A percentile compares a stretch with the other conserved stretches of the same genome.
These are phyloP conservation scores for Stenolophus ochropezus DNA, from an alignment of 2,888 invertebrate genomes.

Conservation along the genomic window DNA sequence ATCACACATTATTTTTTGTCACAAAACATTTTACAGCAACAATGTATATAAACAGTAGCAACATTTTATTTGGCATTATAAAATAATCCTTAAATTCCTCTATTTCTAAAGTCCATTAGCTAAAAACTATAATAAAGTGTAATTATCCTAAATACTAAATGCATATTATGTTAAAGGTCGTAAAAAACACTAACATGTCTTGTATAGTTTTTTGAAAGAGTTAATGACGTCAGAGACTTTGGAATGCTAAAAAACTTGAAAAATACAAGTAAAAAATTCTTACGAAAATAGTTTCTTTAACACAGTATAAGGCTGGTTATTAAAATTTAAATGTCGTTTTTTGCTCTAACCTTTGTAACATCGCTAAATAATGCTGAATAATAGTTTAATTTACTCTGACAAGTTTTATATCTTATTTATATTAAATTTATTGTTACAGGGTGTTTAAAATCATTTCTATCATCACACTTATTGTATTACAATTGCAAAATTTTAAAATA, in stretches of 20 bases:
- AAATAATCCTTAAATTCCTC: background rate
- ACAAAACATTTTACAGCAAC: background rate
- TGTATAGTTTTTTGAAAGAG: background rate
- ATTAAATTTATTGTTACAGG: no score
- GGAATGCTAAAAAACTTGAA: constrained; percentile 6
- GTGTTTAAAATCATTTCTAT: no score
- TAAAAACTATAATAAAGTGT: background rate
- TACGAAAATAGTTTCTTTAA: constrained; percentile 6
- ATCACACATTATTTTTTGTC: background rate
- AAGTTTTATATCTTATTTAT: no score
- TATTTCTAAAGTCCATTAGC: background rate
- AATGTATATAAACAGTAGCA: background rate
- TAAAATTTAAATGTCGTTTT: background rate
- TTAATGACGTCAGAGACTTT: background rate
- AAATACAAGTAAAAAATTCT: background rate
- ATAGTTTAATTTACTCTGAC: background rate
- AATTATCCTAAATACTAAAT: background rate
- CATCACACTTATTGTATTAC: no score
- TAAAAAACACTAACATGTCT: background rate
- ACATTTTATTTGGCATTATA: background rate
- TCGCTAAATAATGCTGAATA: background rate
- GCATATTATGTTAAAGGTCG: background rate
- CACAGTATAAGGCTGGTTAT: background rate
- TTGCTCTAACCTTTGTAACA: background rate
- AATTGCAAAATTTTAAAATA: constrained; percentile 11